Base-by-base conservation (phyloP, 2,888 invertebrate species). In the Athalia cordata region DNA sequence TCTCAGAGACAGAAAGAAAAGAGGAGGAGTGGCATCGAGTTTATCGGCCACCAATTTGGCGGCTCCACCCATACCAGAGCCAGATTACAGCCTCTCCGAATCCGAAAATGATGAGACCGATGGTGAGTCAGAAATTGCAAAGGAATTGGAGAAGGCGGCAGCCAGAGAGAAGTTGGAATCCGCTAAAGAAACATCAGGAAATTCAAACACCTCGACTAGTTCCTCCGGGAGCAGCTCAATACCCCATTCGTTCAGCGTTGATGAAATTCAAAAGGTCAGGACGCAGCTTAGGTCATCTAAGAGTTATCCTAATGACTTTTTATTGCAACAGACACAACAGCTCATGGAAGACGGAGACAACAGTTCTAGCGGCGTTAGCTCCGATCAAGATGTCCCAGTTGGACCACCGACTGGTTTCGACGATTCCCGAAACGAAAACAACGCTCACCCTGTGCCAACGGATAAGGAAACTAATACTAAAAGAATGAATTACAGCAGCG, bases 51-150 rank as follows among this genome's bases (percentile, higher is more conserved):
- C 90, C 49, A 91, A 90, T 83, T 84, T 90, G 4, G 84, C 86
- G 6, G 89, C 93, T 0, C 95, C 97, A 7, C 95, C 96, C n/a
- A 97, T 97, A 83, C 97, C 97, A 0, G 97, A 97, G 87, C 97
- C 97, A 0, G 97, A 97, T 90, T 97, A 97, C 91, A 96, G 96
- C 89, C 94, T 96, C 90, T 96, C 96, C 81, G 96, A 96, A 88
- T 96, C 96, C 0, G 97, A 96, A 86, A 95, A 94, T 79, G 95
- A 95, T 81, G 93, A 92, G 80, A 88, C 87, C 7, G 88, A 85
- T 3, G 78, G 76, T 7, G 87, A 85, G 45, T 87, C 87, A 9
- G 91, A 91, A 72, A 90, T 92, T 9, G 91, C 92, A 49, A 93
- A 92, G 86, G 93, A 92, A 88, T 92, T 92, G 85, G 93, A 90